Conservation (phyloP, 2,113 vertebrate genomes). For the Seriola aureovittata region DNA sequence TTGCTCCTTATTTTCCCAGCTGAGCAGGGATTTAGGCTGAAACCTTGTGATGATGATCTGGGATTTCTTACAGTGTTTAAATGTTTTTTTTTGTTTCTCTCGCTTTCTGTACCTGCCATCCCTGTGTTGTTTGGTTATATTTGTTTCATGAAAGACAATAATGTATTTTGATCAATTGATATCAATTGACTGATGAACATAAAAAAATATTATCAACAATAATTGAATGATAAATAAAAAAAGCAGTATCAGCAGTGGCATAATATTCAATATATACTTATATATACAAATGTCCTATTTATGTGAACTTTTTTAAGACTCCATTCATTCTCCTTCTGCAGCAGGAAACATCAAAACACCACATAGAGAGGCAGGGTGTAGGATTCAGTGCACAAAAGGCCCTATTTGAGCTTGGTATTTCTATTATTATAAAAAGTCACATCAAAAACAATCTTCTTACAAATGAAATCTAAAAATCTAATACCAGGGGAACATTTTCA, state of each 20-base stretch:
- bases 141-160: background rate
- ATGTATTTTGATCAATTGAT: background rate
- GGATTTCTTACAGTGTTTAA: background rate
- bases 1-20: background rate
- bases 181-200: background rate
- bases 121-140: background rate
- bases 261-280: background rate
- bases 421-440: background rate
- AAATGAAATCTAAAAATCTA: too few species aligned
- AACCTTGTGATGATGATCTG: background rate
- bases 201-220: background rate
- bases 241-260: background rate
- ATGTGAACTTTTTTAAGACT: too few species aligned
- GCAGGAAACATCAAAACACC: background rate
- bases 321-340: background rate
- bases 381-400: background rate
- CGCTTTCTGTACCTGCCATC: background rate
- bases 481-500: too few species aligned
- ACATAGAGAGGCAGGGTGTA: background rate
- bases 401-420: background rate
- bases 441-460: background rate
- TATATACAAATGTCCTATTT: background rate
- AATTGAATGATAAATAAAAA: background rate
- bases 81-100: background rate
- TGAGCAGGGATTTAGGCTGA: conserved; percentile 2